Evolutionary conservation across 2,888 invertebrate species (phyloP).

Genomic region (Polydrusus tereticollis): DNA sequence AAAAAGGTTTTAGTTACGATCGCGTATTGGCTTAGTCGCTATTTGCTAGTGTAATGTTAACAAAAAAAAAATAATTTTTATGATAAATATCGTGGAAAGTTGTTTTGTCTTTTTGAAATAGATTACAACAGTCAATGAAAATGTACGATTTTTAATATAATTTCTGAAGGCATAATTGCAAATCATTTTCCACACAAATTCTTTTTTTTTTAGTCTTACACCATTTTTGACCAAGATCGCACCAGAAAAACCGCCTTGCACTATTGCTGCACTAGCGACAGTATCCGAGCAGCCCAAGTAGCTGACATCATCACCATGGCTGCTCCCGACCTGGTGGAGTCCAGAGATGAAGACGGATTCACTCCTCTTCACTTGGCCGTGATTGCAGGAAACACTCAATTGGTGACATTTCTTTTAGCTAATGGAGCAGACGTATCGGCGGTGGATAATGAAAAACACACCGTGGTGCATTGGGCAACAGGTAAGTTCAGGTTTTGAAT

Average conservation of each 20-base stretch:
- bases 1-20: slow-evolving; percentile 31
- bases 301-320: slow-evolving; percentile 82
- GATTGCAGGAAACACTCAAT: slow-evolving; percentile 90
- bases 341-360: slow-evolving; percentile 93
- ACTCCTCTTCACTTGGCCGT: slow-evolving; percentile 96
- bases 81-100: too few species aligned
- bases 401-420: slow-evolving; percentile 88
- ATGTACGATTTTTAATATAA: too few species aligned
- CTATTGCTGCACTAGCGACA: slow-evolving; percentile 79
- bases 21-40: not conserved
- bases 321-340: slow-evolving; percentile 87
- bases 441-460: slow-evolving; percentile 94
- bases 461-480: slow-evolving; percentile 98
- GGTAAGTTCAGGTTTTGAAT: slow-evolving; percentile 72
- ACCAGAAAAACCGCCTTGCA: slow-evolving; percentile 91
- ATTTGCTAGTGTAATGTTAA: too few species aligned
- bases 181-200: too few species aligned
- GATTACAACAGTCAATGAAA: too few species aligned
- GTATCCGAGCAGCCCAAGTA: slow-evolving; percentile 72
- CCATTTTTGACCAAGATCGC: slow-evolving; percentile 81
- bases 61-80: too few species aligned
- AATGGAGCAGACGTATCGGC: slow-evolving; percentile 92
- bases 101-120: too few species aligned
- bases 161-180: too few species aligned
- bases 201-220: slow-evolving; percentile 69